phyloP scores from a whole-genome alignment of 1,140 invertebrate species.

The Halictus rubicundus region DNA sequence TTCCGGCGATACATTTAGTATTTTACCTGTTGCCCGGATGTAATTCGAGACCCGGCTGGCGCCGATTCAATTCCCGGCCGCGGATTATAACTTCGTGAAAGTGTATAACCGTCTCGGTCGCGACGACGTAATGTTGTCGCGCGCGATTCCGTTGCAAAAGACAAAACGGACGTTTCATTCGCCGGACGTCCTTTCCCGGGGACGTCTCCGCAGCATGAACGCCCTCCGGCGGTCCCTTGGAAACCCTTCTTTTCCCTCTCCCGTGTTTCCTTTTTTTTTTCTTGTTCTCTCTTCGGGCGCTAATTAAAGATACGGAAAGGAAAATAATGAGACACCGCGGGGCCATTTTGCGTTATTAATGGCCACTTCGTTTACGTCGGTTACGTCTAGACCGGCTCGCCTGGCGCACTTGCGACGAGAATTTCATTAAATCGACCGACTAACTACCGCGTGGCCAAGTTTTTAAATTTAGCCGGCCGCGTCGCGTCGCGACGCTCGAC shows the following conservation, averaged over 20 bases:
- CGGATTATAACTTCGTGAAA: constrained; percentile 28
- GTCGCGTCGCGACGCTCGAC: too few relatives aligned
- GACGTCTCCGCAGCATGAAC: too few relatives aligned
- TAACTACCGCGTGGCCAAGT: constrained; percentile 63
- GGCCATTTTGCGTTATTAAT: constrained; percentile 65
- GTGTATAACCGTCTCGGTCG: constrained; percentile 3
- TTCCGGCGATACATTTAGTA: constrained; percentile 17
- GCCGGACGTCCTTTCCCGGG: too few relatives aligned
- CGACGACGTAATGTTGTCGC: too few relatives aligned
- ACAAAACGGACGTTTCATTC: too few relatives aligned
- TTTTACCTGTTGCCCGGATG: constrained; percentile 37
- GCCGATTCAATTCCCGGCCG: constrained; percentile 13
- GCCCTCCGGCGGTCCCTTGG: too few relatives aligned
- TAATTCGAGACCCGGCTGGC: constrained; percentile 10
- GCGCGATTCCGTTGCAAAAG: too few relatives aligned
- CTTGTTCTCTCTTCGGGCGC: constrained; percentile 13
- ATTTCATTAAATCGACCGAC: constrained; percentile 70
- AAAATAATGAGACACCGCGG: constrained; percentile 58
- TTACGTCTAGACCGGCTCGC: constrained; percentile 41
- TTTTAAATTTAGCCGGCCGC: constrained; percentile 58
- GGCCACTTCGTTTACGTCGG: constrained; percentile 62
- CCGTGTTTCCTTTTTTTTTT: too few relatives aligned
- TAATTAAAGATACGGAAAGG: constrained; percentile 51
- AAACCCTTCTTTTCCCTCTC: too few relatives aligned
- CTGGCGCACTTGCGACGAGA: constrained; percentile 58